These are phyloP conservation scores for Apodemus agrarius DNA, from an alignment of 2,797 vertebrate genomes.

Conservation along the genomic window DNA sequence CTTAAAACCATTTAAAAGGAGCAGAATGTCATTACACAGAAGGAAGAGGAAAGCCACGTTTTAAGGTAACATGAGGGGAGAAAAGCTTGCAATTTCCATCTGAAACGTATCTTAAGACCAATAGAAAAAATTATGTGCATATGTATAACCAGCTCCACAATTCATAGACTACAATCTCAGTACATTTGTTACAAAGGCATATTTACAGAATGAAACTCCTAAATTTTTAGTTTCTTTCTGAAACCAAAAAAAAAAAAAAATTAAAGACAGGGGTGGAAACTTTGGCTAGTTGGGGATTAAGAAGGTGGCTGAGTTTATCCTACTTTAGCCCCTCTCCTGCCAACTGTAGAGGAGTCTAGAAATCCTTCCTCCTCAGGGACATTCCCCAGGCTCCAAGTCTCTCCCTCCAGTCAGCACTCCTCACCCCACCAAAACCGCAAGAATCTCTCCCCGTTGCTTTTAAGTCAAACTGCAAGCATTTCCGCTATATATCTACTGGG, in stretches of 20 bases:
- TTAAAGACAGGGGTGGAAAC: conserved; percentile 26
- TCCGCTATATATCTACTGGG: not conserved
- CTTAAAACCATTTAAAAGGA: conserved; percentile 45
- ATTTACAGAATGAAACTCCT: conserved; percentile 49
- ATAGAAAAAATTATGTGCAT: not conserved
- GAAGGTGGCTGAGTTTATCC: not conserved
- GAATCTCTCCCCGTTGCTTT: conserved; percentile 39
- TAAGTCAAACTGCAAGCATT: conserved; percentile 38
- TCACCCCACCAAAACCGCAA: not conserved
- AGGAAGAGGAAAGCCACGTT: conserved; percentile 34
- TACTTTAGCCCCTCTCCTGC: not conserved
- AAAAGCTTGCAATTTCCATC: not conserved
- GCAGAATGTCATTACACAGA: not conserved
- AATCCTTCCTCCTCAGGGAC: conserved; percentile 7
- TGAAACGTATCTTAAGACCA: conserved; percentile 40
- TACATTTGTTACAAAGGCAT: conserved; percentile 21
- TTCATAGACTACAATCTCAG: not conserved
- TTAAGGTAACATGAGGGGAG: not conserved
- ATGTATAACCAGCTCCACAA: not conserved
- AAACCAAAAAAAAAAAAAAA: not conserved
- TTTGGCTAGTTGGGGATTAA: not conserved
- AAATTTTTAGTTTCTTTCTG: conserved; percentile 12
- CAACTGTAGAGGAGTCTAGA: not conserved
- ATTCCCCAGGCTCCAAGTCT: not conserved
- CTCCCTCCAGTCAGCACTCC: not conserved